Conservation (phyloP, 2,113 vertebrate species). For the Mionectes macconnelli region DNA sequence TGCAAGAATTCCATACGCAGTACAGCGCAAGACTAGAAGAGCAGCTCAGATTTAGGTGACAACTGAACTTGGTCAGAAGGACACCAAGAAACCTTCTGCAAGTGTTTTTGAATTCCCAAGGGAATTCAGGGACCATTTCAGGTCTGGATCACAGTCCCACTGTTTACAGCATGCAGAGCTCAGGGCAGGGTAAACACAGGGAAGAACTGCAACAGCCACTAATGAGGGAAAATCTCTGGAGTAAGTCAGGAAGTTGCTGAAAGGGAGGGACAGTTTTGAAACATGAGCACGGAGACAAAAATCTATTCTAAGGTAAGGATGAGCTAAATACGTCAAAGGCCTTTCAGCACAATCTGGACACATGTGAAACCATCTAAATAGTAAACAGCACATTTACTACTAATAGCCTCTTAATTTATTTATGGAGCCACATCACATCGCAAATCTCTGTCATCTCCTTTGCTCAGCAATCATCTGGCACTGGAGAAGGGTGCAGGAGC, state of each 20-base stretch:
- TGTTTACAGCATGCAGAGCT: background rate
- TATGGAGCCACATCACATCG: background rate
- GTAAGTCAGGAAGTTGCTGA: background rate
- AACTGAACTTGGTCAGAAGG: background rate
- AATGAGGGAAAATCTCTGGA: background rate
- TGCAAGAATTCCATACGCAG: background rate
- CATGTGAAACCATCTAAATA: background rate
- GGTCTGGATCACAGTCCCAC: background rate
- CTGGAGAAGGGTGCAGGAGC: background rate
- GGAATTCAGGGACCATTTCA: background rate
- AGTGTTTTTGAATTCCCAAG: background rate
- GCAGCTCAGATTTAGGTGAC: background rate
- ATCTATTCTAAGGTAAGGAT: slow-evolving; percentile 52
- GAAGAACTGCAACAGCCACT: background rate
- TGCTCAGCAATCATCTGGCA: background rate
- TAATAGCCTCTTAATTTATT: slow-evolving; percentile 14
- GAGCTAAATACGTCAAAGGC: slow-evolving; percentile 21
- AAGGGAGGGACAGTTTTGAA: slow-evolving; percentile 22
- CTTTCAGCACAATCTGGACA: slow-evolving; percentile 19
- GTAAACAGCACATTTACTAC: slow-evolving; percentile 1
- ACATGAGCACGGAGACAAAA: slow-evolving; percentile 31
- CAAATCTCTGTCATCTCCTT: background rate
- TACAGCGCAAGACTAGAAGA: background rate
- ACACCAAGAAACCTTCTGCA: background rate
- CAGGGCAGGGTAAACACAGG: background rate